These are phyloP conservation scores for Osmoderma eremita DNA, from an alignment of 2,888 invertebrate genomes.

Conservation along the genomic window DNA sequence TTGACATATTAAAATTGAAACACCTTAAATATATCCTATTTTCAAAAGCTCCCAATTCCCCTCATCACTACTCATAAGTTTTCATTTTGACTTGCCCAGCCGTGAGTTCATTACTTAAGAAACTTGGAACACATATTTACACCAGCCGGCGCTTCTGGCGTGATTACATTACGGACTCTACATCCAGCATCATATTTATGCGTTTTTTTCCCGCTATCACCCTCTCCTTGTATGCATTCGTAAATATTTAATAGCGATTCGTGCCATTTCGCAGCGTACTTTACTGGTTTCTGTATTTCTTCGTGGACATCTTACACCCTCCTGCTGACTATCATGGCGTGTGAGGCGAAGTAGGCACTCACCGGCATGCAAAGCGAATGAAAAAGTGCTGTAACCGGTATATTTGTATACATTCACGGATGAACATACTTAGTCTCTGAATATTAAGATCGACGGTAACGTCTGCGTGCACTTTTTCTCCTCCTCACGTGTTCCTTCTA, in stretches of 20 bases:
- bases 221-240: constrained; percentile 6
- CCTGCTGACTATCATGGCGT: constrained; percentile 2
- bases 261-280: constrained; percentile 19
- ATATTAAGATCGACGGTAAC: constrained; percentile 28
- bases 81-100: not conserved
- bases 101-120: not conserved
- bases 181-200: constrained; percentile 2
- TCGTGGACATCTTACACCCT: not conserved
- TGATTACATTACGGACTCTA: not conserved
- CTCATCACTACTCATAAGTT: not conserved
- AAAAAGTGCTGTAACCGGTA: constrained; percentile 6
- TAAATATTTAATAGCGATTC: constrained; percentile 34
- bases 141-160: constrained; percentile 1
- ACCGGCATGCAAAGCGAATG: constrained; percentile 23
- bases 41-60: not conserved
- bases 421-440: constrained; percentile 13
- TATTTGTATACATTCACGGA: not conserved
- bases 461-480: constrained; percentile 24
- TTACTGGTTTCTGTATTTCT: not conserved
- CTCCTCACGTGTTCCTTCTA: too few relatives aligned
- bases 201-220: constrained; percentile 18
- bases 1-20: too few relatives aligned
- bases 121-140: constrained; percentile 18
- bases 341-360: constrained; percentile 15
- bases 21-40: not conserved